These are phyloP conservation scores for Lasioglossum pauxillum DNA, from an alignment of 2,888 invertebrate genomes.

Conservation along the genomic window DNA sequence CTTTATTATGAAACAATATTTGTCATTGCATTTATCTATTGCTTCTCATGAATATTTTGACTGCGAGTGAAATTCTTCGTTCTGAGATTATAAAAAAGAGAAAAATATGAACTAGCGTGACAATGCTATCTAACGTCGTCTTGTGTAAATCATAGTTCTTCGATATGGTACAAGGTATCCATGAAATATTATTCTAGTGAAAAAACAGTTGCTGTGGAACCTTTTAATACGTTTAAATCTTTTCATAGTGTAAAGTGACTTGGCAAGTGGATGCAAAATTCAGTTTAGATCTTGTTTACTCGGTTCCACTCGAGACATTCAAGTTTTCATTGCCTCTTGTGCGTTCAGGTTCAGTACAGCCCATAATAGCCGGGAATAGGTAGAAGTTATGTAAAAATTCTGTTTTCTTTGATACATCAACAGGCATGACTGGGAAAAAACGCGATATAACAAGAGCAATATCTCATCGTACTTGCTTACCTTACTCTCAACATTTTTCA, in stretches of 20 bases:
- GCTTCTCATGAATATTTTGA: no score
- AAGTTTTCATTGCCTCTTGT: background rate
- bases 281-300: background rate
- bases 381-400: slow-evolving; percentile 11
- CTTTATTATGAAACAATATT: no score
- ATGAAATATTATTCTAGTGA: no score
- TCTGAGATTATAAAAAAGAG: no score
- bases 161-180: no score
- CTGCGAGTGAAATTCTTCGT: no score
- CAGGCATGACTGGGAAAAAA: slow-evolving; percentile 29
- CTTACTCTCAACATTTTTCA: slow-evolving; percentile 12
- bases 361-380: background rate
- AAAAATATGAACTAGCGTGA: no score
- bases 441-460: slow-evolving; percentile 43
- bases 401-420: slow-evolving; percentile 32
- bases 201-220: background rate
- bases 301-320: background rate
- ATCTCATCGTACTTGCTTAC: slow-evolving; percentile 46
- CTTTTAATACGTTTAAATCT: background rate
- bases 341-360: background rate
- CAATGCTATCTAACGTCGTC: no score
- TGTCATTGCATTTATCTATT: no score
- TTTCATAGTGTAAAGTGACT: background rate
- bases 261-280: background rate
- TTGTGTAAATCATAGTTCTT: no score